Evolutionary conservation across 2,797 vertebrate species (phyloP).

Genomic region (Onychomys leucogaster): DNA sequence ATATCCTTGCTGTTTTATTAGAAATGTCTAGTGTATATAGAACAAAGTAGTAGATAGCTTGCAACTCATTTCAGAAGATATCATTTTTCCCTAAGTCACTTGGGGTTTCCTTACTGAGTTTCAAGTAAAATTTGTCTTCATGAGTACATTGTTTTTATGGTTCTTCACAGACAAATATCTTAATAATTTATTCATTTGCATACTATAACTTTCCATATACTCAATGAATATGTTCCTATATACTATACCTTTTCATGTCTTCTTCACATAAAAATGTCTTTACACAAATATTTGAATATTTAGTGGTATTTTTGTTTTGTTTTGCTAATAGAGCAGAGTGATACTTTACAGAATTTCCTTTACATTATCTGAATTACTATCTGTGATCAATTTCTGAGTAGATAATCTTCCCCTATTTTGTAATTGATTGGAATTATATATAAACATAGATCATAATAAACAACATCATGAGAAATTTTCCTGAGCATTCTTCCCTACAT

Average conservation of each 20-base stretch:
- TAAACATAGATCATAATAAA: not conserved
- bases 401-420: not conserved
- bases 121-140: not conserved
- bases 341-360: not conserved
- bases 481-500: not conserved
- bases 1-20: slow-evolving; percentile 13
- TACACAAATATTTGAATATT: not conserved
- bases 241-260: not conserved
- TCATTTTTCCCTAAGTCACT: not conserved
- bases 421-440: not conserved
- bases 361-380: not conserved
- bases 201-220: not conserved
- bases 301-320: not conserved
- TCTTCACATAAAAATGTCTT: slow-evolving; percentile 23
- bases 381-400: not conserved
- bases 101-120: slow-evolving; percentile 16
- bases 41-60: not conserved
- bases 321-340: not conserved
- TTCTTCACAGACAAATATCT: not conserved
- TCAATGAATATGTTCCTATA: not conserved
- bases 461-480: not conserved
- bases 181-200: slow-evolving; percentile 15
- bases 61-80: not conserved
- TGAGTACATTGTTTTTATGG: not conserved
- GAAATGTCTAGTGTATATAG: not conserved